A percentile compares a stretch with the other conserved stretches of the same genome.
Evolutionary conservation across 2,888 invertebrate genomes (phyloP).

Genomic region (Platycheirus rosarum): DNA sequence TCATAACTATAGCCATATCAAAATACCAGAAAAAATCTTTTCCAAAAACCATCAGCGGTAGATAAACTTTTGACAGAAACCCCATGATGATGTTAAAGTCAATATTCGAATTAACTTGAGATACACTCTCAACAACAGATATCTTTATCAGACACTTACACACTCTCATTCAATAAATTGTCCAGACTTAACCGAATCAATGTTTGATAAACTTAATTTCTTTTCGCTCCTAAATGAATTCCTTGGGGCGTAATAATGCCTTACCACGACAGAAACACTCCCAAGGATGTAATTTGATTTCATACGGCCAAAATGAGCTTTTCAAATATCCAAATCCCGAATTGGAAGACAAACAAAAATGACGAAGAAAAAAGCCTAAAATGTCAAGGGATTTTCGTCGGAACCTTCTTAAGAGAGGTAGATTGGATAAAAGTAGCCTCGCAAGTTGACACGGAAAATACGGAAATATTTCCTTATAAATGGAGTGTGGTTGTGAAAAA

Average conservation of each 20-base stretch:
- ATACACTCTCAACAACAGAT: background rate
- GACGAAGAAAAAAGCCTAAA: constrained; percentile 6
- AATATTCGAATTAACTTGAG: background rate
- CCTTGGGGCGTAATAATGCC: constrained; percentile 13
- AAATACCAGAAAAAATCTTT: too few relatives aligned
- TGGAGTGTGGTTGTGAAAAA: background rate
- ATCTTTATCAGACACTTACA: constrained; percentile 3
- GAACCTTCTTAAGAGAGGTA: background rate
- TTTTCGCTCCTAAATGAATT: constrained; percentile 13
- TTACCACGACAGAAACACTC: constrained; percentile 16
- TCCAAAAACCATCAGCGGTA: too few relatives aligned
- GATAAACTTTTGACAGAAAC: background rate
- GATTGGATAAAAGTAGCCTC: background rate
- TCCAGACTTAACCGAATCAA: constrained; percentile 24
- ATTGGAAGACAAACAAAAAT: constrained; percentile 8
- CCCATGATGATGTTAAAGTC: background rate
- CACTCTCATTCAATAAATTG: constrained; percentile 14
- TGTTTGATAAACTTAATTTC: constrained; percentile 33
- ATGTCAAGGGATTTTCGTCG: constrained; percentile 11
- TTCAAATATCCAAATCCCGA: constrained; percentile 27
- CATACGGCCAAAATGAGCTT: constrained; percentile 51
- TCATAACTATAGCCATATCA: too few relatives aligned
- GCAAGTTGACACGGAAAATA: background rate
- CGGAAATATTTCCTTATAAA: constrained; percentile 2
- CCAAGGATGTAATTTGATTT: constrained; percentile 55